Evolutionary conservation across 2,113 vertebrate genomes (phyloP).

Genomic region (Morone saxatilis): DNA sequence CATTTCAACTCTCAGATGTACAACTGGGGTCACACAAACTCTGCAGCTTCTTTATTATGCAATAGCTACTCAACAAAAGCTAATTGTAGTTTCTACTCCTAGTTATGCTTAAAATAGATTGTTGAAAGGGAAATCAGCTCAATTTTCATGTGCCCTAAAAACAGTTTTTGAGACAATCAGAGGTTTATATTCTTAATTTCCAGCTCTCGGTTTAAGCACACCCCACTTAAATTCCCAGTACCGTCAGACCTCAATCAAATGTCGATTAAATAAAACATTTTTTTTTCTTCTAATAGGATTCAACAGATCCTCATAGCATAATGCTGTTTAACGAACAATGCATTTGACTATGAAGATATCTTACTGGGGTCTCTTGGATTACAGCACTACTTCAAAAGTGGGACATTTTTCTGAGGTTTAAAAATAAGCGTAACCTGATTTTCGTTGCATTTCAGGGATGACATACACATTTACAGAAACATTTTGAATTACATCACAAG

Average conservation of each 20-base stretch:
- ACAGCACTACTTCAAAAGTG: slow-evolving; percentile 43
- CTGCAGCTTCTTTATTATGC: slow-evolving; percentile 45
- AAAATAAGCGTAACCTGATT: slow-evolving; percentile 61
- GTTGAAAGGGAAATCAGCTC: slow-evolving; percentile 24
- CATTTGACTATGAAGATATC: slow-evolving; percentile 13
- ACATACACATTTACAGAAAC: slow-evolving; percentile 47
- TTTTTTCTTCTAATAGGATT: background rate
- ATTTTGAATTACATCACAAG: slow-evolving; percentile 49
- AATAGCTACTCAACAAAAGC: slow-evolving; percentile 37
- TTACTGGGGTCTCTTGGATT: slow-evolving; percentile 9
- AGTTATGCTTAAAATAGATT: slow-evolving; percentile 43
- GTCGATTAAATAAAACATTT: background rate
- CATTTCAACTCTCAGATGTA: slow-evolving; percentile 4
- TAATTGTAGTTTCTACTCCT: slow-evolving; percentile 52
- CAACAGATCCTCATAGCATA: background rate
- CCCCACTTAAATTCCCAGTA: background rate
- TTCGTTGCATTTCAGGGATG: slow-evolving; percentile 31
- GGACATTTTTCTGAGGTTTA: slow-evolving; percentile 28
- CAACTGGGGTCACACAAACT: slow-evolving; percentile 10
- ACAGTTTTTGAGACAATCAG: slow-evolving; percentile 6
- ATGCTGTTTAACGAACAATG: slow-evolving; percentile 6
- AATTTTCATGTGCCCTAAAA: slow-evolving; percentile 32
- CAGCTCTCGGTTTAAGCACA: background rate
- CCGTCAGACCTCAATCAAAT: background rate
- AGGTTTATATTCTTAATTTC: slow-evolving; percentile 1